Base-by-base conservation (phyloP, 2,797 vertebrate species). In the Centropyge bicolor region DNA sequence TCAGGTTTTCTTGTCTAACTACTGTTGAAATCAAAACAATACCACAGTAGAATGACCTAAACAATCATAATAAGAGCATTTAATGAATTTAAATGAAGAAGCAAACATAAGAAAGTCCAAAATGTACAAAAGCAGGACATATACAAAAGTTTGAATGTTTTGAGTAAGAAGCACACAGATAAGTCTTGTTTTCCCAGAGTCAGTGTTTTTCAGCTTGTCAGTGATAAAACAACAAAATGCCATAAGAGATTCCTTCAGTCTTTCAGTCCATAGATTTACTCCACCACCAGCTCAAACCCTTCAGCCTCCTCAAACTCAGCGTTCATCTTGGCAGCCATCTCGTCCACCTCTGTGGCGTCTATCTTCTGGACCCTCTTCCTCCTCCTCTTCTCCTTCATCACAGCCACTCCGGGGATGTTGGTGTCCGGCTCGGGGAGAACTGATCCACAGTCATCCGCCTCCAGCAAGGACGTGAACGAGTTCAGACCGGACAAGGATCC, bases 251-350 rank as follows among this genome's bases (percentile, higher is more conserved):
- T 13, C 20, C 14, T 22, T 0, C 40, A 69, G 40, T 70, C 27
- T 20, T 3, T 64, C 7, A 9, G 38, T 43, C 10, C 3, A 16
- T 16, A 0, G 8, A 14, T 77, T 81, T 46, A 94, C 81, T 94
- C 93, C 87, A 94, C 92, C 0, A 89, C 9, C 84, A 94, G 35
- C 74, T 93, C 83, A 19, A 94, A 94, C 24, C 57, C 81, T 35
- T 92, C 92, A 1, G 93, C 93, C 80, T 91, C 82, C 17, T 87
- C 88, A 67, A 93, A 94, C 89, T 91, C 91, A 0, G 88, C 90
- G 81, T 94, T 94, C 93, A 94, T 91, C 78, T 72, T 36, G 1
- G 90, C 93, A 16, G 88, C 90, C 67, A 94, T 85, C 0, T 16
- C 83, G 14, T 93, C 90, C 84, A 94, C 45, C 86, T 93, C 90